These are phyloP conservation scores for Melikaiella ostensackeni DNA, from an alignment of 2,888 invertebrate genomes.

Conservation along the genomic window DNA sequence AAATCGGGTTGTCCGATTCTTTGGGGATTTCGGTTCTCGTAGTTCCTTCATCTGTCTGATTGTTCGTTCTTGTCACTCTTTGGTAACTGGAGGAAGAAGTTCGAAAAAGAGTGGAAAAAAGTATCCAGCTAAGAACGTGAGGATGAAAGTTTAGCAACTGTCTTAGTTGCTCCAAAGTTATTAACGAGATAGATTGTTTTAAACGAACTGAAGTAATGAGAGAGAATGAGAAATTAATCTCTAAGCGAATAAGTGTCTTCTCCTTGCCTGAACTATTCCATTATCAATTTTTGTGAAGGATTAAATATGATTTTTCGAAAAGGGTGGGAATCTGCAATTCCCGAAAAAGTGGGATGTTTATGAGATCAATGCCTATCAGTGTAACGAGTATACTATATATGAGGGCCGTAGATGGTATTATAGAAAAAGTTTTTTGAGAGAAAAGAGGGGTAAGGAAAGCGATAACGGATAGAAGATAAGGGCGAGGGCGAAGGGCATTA, in stretches of 20 bases:
- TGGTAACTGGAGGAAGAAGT: not conserved
- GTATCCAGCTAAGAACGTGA: conserved; percentile 7
- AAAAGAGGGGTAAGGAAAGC: not conserved
- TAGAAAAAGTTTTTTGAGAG: not conserved
- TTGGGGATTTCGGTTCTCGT: conserved; percentile 52
- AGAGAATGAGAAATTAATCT: no score
- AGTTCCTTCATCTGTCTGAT: conserved; percentile 50
- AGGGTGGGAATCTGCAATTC: not conserved
- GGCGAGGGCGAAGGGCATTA: not conserved
- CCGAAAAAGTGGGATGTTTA: not conserved
- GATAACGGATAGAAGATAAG: conserved; percentile 28
- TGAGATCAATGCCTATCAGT: not conserved
- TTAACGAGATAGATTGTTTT: not conserved
- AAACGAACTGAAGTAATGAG: no score
- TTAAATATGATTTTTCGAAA: no score
- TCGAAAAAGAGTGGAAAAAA: conserved; percentile 1
- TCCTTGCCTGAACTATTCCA: no score
- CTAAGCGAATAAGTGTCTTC: no score
- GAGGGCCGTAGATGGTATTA: not conserved
- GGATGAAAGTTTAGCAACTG: conserved; percentile 18
- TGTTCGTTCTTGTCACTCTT: conserved; percentile 43
- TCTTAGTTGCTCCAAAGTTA: not conserved
- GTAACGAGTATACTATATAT: not conserved
- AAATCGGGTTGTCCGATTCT: conserved; percentile 54
- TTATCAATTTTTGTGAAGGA: no score